A percentile compares a stretch with the other conserved stretches of the same genome.
Evolutionary conservation across 1,140 invertebrate genomes (phyloP).

Genomic region (Maniola jurtina): DNA sequence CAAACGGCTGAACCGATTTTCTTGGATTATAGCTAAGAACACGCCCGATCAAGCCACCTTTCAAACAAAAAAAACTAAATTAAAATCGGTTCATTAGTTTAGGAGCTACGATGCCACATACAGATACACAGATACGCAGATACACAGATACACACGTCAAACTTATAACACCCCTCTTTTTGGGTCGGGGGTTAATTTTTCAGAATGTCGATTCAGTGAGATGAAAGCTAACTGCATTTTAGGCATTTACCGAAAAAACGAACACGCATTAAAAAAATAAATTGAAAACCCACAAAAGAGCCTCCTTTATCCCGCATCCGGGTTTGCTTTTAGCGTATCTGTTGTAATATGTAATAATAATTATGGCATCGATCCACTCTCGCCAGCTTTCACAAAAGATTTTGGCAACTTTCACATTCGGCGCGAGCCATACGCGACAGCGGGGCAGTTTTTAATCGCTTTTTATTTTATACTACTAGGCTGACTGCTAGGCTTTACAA

Average conservation of each 20-base stretch:
- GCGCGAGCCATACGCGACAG: constrained; percentile 26
- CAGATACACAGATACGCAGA: too few species aligned
- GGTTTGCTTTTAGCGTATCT: constrained; percentile 72
- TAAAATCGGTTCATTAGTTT: too few species aligned
- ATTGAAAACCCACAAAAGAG: constrained; percentile 1
- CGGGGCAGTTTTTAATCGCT: not conserved
- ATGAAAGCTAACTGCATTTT: not conserved
- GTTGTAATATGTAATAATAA: constrained; percentile 76
- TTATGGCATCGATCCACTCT: constrained; percentile 74
- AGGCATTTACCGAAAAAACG: not conserved
- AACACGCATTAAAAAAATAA: constrained; percentile 9
- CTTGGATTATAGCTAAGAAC: too few species aligned
- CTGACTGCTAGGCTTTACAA: too few species aligned
- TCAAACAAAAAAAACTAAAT: too few species aligned
- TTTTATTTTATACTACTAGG: not conserved
- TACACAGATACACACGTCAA: too few species aligned
- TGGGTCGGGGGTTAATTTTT: too few species aligned
- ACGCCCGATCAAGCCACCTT: too few species aligned
- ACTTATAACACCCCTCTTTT: too few species aligned
- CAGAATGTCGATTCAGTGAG: too few species aligned
- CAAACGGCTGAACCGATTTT: too few species aligned
- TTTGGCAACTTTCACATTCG: constrained; percentile 73
- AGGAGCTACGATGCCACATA: too few species aligned
- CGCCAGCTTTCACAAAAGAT: constrained; percentile 69
- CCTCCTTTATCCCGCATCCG: constrained; percentile 44